phyloP scores from a whole-genome alignment of 2,888 invertebrate genomes.

The Seira ritae region DNA sequence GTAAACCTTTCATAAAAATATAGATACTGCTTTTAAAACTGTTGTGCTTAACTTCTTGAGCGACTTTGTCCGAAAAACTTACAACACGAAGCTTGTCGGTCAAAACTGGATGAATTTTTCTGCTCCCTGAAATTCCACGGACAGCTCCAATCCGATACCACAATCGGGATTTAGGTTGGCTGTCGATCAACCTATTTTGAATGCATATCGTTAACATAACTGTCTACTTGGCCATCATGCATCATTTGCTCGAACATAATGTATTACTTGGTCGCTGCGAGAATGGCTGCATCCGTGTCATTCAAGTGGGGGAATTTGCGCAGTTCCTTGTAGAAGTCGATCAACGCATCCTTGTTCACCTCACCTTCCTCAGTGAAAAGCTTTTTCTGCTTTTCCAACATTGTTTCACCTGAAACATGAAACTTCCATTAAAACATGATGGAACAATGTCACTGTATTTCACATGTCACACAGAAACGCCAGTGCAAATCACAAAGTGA shows the following conservation, averaged over 20 bases:
- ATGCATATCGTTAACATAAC: slow-evolving; percentile 14
- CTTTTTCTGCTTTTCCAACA: slow-evolving; percentile 74
- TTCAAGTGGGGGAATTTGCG: slow-evolving; percentile 77
- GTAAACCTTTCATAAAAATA: slow-evolving; percentile 85
- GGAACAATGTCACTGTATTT: too few relatives aligned
- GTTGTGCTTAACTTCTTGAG: too few relatives aligned
- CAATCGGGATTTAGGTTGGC: slow-evolving; percentile 78
- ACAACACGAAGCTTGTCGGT: slow-evolving; percentile 78
- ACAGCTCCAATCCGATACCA: slow-evolving; percentile 78
- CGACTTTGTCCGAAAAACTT: slow-evolving; percentile 59
- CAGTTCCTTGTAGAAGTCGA: slow-evolving; percentile 77
- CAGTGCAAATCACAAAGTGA: too few relatives aligned
- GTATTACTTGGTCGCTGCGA: slow-evolving; percentile 78
- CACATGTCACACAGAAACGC: too few relatives aligned
- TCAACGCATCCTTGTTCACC: slow-evolving; percentile 76
- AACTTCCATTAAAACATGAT: not conserved
- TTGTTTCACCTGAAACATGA: slow-evolving; percentile 74
- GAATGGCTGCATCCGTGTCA: slow-evolving; percentile 78
- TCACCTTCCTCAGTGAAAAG: slow-evolving; percentile 75
- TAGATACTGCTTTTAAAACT: slow-evolving; percentile 44
- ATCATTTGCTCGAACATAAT: not conserved
- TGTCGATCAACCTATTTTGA: slow-evolving; percentile 76
- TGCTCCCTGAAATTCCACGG: slow-evolving; percentile 77
- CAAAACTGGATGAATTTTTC: slow-evolving; percentile 77
- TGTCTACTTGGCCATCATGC: slow-evolving; percentile 1